Base-by-base conservation (phyloP, 2,888 invertebrate species). In the Heliconius ismenius region DNA sequence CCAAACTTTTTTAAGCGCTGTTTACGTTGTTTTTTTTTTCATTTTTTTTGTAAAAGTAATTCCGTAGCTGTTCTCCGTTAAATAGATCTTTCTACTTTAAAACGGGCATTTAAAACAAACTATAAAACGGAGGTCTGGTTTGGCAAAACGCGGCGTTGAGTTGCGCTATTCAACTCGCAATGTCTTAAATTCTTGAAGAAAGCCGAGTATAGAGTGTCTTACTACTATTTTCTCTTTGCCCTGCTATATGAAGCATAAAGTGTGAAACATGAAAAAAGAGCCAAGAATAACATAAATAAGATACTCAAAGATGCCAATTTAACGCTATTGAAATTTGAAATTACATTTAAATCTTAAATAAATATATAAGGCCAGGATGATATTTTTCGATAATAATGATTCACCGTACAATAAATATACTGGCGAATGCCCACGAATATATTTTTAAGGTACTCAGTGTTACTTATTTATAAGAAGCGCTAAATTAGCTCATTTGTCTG, bases 401-500 rank as follows among this genome's bases (percentile, higher is more conserved):
- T 76, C 64, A 72, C 13, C 32, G 11, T 36, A 49, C 36, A 73
- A 76, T 73, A 70, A 76, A 78, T 76, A 78, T 76, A 54, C n/a
- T 36, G 69, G 36, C 76, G 62, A 78, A 76, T 78, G 70, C 62
- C 67, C 26, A 70, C 60, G 74, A 73, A 18, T 63, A 69, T 77
- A 76, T 78, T 79, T 79, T 68, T 58, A 72, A 65, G 54, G 49
- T 75, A 54, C 75, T 49, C 64, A 58, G 43, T 64, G 68, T 69
- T 70, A 32, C 77, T 77, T 77, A 74, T 77, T 76, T 74, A 74
- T 77, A 91, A 89, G 89, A 86, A 86, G 84, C 86, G 89, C 89
- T 87, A 91, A 92, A 91, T 89, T 87, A 88, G 89, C 90, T 89
- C 91, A 90, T 93, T 93, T 91, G 89, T 91, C 88, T 85, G 82